Percentiles rank a stretch among this genome's conserved stretches.
phyloP scores from a whole-genome alignment of 2,113 vertebrate genomes.

The Psephotus haematonotus region DNA sequence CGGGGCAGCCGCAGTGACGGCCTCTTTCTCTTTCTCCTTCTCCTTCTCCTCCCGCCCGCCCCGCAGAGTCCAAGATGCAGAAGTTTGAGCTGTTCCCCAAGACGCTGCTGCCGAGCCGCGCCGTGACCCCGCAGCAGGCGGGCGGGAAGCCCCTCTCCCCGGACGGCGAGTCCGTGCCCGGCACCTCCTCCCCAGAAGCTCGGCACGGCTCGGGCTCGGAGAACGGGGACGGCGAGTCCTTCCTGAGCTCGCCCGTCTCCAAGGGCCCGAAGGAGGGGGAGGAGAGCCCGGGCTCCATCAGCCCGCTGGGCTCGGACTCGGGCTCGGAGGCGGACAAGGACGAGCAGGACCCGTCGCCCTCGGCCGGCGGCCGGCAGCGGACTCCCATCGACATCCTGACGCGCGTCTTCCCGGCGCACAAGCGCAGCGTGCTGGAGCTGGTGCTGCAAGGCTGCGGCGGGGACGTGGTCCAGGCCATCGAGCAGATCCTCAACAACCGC shows the following conservation, averaged over 20 bases:
- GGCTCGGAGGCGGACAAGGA: conserved; percentile 95
- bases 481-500: conserved; percentile 97
- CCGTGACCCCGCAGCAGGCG: conserved; percentile 81
- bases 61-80: conserved; percentile 88
- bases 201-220: conserved; percentile 92
- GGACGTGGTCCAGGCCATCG: conserved; percentile 98
- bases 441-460: conserved; percentile 97
- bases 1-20: neutral
- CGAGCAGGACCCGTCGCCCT: conserved; percentile 85
- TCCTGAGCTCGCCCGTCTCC: conserved; percentile 87
- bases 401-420: conserved; percentile 95
- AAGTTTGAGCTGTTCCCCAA: conserved; percentile 96
- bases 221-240: conserved; percentile 92
- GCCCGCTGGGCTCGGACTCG: conserved; percentile 93
- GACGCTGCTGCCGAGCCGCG: conserved; percentile 81
- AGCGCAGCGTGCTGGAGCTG: conserved; percentile 94
- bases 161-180: conserved; percentile 88
- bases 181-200: conserved; percentile 90
- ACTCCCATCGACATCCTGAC: conserved; percentile 97
- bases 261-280: conserved; percentile 78
- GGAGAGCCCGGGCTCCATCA: conserved; percentile 88
- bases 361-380: conserved; percentile 82
- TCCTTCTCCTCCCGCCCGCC: neutral
- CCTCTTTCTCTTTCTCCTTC: neutral
- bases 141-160: conserved; percentile 83